Evolutionary conservation across 2,797 vertebrate genomes (phyloP).

Genomic region (Chloroceryle inda): DNA sequence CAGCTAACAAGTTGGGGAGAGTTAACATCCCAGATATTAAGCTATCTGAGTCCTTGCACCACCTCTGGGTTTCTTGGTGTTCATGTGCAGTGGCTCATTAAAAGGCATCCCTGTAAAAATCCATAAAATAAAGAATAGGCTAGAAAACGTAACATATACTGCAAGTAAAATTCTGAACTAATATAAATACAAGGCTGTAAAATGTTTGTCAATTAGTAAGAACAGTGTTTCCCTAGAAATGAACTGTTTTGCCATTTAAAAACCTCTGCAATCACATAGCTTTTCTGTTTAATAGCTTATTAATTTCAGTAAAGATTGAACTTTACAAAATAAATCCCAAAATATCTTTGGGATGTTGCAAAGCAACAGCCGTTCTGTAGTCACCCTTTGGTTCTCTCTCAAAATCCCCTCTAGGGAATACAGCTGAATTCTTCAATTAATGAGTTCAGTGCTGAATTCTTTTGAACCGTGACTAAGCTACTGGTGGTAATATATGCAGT

Average conservation of each 20-base stretch:
- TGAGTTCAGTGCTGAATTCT: not conserved
- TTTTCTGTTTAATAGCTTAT: not conserved
- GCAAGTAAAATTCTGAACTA: not conserved
- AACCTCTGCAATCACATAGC: not conserved
- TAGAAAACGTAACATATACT: not conserved
- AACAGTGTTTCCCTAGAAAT: not conserved
- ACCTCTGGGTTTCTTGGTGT: not conserved
- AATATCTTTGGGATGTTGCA: not conserved
- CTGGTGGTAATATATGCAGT: not conserved
- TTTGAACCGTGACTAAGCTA: not conserved
- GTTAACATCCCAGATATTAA: not conserved
- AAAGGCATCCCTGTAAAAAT: not conserved
- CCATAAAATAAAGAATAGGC: not conserved
- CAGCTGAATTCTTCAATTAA: not conserved
- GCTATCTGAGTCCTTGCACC: not conserved
- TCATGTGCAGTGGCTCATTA: not conserved
- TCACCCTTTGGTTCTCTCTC: not conserved
- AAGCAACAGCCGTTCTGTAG: not conserved
- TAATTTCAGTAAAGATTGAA: conserved; percentile 2
- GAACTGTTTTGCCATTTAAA: not conserved
- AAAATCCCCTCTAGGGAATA: not conserved
- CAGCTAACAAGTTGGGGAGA: not conserved
- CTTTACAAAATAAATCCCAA: not conserved
- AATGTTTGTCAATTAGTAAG: not conserved
- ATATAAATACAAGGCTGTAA: not conserved